These are phyloP conservation scores for Abramis brama DNA, from an alignment of 2,113 vertebrate species.

Conservation along the genomic window DNA sequence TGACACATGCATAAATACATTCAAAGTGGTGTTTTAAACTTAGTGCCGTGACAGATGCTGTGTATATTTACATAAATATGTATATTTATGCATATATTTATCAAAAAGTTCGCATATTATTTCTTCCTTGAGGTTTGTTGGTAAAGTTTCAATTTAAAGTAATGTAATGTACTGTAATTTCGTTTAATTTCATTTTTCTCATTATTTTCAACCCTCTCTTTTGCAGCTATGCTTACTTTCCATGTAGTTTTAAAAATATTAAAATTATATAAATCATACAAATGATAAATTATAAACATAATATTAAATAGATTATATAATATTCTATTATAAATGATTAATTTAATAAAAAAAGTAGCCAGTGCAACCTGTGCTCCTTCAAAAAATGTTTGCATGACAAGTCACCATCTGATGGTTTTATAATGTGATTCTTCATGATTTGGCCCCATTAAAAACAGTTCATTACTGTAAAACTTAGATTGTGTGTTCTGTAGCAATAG, in stretches of 20 bases:
- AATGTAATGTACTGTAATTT: not conserved
- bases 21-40: not conserved
- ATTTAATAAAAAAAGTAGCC: not conserved
- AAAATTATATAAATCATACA: not conserved
- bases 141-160: not conserved
- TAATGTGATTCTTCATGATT: not conserved
- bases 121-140: not conserved
- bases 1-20: not conserved
- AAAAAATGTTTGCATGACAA: not conserved
- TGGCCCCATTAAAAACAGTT: not conserved
- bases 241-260: not conserved
- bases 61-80: not conserved
- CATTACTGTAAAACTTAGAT: not conserved
- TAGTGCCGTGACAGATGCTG: not conserved
- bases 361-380: not conserved
- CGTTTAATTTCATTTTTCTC: not conserved
- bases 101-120: not conserved
- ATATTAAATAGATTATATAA: not conserved
- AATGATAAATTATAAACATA: not conserved
- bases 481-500: not conserved
- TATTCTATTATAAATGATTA: not conserved
- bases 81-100: not conserved
- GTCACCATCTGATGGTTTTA: not conserved
- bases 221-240: not conserved
- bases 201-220: not conserved